Evolutionary conservation across 2,113 vertebrate genomes (phyloP).

Genomic region (Indicator indicator): DNA sequence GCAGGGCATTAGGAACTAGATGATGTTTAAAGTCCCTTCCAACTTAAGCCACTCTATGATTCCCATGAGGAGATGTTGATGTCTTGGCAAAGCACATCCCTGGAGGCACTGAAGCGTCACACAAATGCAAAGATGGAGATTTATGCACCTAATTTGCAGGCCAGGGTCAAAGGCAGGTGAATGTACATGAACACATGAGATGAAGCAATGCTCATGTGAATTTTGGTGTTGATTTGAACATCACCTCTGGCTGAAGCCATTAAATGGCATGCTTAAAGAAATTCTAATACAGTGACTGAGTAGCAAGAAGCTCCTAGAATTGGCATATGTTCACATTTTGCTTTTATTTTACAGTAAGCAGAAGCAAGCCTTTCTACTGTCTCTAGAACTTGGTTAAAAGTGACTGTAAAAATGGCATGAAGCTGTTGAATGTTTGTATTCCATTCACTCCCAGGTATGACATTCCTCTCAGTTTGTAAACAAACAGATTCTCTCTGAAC

Average conservation of each 20-base stretch:
- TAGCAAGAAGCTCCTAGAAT: background rate
- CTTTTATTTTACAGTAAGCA: slow-evolving; percentile 12
- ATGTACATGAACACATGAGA: background rate
- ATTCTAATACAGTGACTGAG: background rate
- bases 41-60: too few species aligned
- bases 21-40: too few species aligned
- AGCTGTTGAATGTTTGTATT: background rate
- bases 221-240: background rate
- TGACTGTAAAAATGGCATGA: background rate
- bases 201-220: background rate
- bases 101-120: too few species aligned
- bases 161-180: background rate
- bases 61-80: too few species aligned
- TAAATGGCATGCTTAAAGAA: background rate
- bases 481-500: background rate
- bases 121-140: background rate
- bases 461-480: background rate
- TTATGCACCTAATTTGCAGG: background rate
- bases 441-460: background rate
- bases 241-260: background rate
- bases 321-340: background rate
- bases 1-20: too few species aligned
- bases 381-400: background rate
- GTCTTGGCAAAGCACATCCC: too few species aligned
- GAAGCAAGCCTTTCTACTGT: background rate